Evolutionary conservation across 2,888 invertebrate genomes (phyloP), one percentile per base, ranked within the genome.

Genomic region (Galerucella calmariensis): DNA sequence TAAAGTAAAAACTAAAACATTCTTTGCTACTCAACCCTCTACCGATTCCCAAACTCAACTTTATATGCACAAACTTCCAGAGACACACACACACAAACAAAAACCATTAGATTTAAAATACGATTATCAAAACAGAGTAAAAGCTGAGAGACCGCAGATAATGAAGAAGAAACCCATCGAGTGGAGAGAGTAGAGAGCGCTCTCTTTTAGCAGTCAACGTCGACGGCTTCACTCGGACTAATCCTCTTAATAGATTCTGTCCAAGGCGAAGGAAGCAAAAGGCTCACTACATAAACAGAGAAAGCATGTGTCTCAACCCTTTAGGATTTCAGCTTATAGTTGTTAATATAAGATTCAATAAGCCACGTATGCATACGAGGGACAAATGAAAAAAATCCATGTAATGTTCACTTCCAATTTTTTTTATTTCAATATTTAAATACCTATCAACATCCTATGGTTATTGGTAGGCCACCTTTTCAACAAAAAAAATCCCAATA

Each of bases 241-340:
- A 88, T 88, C 88, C 87, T 84, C 88, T 88, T 88, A 88, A 88
- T 88, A 88, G 88, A 88, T 88, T 88, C 88, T 84, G 85, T 85
- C 85, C 87, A 85, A 87, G 86, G 85, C 85, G 85, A 44, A 59
- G 69, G 72, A 51, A 9, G 24, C 9, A n/a, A n/a, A 68, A 67
- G 67, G 69, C 35, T 48, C 53, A 35, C 48, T 27, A 20, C 51
- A 46, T 20, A 63, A 27, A 51, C 84, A 65, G 63, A 65, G 63
- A 83, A 83, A 81, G 81, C 82, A 81, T 82, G 82, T 82, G 83
- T 83, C 82, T 83, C 84, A 86, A 86, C 87, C 86, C 86, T 86
- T 87, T 86, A 85, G 83, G 87, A 86, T 87, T 87, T 86, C 85
- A 83, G 87, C 86, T 86, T 86, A 86, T 84, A 83, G 82, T 85